phyloP scores from a whole-genome alignment of 2,113 vertebrate species.

The Salvelinus fontinalis region DNA sequence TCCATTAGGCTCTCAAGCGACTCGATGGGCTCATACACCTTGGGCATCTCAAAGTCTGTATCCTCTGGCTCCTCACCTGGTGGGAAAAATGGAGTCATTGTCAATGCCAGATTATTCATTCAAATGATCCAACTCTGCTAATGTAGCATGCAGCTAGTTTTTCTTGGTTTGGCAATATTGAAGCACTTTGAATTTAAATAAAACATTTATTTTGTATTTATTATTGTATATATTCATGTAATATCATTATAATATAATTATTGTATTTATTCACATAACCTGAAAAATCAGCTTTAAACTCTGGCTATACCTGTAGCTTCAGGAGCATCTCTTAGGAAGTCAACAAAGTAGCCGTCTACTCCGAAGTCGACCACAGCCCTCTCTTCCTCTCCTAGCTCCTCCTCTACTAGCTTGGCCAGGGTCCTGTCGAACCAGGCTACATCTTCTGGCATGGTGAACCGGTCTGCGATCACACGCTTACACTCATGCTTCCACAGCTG shows the following conservation, averaged over 20 bases:
- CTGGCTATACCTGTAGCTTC: slow-evolving; percentile 79
- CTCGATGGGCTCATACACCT: slow-evolving; percentile 86
- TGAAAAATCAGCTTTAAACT: too few species aligned
- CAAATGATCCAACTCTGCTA: background rate
- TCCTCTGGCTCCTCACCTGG: slow-evolving; percentile 85
- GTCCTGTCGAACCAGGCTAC: slow-evolving; percentile 86
- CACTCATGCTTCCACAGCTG: slow-evolving; percentile 94
- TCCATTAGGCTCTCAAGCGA: slow-evolving; percentile 82
- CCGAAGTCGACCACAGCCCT: slow-evolving; percentile 66
- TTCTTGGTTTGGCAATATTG: too few species aligned
- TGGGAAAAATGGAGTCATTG: background rate
- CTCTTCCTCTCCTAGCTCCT: slow-evolving; percentile 74
- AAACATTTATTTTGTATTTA: too few species aligned
- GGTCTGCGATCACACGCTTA: slow-evolving; percentile 90
- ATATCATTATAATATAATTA: too few species aligned
- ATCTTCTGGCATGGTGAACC: slow-evolving; percentile 84
- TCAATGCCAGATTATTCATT: background rate
- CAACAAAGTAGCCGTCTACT: slow-evolving; percentile 86
- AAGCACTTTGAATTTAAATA: too few species aligned
- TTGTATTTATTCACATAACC: too few species aligned
- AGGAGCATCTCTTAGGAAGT: slow-evolving; percentile 88
- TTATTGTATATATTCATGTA: too few species aligned
- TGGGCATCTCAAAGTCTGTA: slow-evolving; percentile 80
- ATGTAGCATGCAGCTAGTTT: too few species aligned
- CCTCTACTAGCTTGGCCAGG: slow-evolving; percentile 75